Conservation (phyloP, 2,888 invertebrate species). For the Drosophila pseudotakahashii region DNA sequence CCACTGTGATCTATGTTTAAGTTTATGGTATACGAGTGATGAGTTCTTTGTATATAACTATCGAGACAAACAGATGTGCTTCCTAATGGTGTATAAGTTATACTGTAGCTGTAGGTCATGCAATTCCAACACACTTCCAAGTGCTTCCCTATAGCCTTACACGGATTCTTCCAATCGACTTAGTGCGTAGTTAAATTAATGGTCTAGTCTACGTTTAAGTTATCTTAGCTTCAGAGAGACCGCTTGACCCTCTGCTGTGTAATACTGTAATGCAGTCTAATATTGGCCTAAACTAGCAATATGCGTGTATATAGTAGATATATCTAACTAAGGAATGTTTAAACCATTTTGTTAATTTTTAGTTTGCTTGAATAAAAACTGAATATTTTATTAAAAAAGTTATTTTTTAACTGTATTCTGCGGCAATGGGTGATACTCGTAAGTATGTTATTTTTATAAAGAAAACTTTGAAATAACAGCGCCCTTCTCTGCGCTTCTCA, state of each 20-base stretch:
- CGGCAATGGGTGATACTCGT: too few species aligned
- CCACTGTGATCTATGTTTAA: constrained; percentile 77
- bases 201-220: constrained; percentile 73
- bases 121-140: constrained; percentile 73
- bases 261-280: constrained; percentile 44
- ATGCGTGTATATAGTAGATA: constrained; percentile 33
- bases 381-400: constrained; percentile 36
- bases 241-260: constrained; percentile 31
- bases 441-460: too few species aligned
- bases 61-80: constrained; percentile 66
- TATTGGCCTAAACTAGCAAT: constrained; percentile 33
- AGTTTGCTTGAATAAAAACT: constrained; percentile 73
- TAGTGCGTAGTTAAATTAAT: constrained; percentile 70
- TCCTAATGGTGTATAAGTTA: constrained; percentile 61
- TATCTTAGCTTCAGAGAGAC: constrained; percentile 32
- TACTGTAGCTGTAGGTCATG: constrained; percentile 41
- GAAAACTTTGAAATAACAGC: too few species aligned
- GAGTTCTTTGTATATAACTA: constrained; percentile 50
- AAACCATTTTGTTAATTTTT: constrained; percentile 70
- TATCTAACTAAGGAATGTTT: constrained; percentile 55
- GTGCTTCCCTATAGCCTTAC: constrained; percentile 66
- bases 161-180: constrained; percentile 35
- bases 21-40: constrained; percentile 46
- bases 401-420: not conserved
- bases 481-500: not conserved